Evolutionary conservation across 2,888 invertebrate species (phyloP).

Genomic region (Bimastos eiseni): DNA sequence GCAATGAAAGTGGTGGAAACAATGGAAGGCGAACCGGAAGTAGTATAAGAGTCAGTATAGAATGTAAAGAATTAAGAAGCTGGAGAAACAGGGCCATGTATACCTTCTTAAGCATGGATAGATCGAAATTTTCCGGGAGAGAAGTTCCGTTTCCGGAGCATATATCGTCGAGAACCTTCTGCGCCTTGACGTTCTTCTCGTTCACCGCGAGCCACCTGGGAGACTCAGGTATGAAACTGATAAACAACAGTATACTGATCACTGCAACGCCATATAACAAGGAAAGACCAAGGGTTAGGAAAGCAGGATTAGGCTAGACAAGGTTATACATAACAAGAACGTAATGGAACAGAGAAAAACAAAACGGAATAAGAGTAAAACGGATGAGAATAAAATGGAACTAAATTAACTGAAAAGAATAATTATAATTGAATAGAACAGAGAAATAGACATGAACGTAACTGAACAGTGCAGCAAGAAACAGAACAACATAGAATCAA

Average conservation of each 20-base stretch:
- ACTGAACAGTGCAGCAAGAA: too few species aligned
- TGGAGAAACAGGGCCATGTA: neutral
- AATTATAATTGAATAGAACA: too few species aligned
- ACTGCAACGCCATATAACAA: neutral
- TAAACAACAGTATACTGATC: neutral
- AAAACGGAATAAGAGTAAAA: too few species aligned
- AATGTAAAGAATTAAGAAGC: neutral
- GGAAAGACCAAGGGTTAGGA: neutral
- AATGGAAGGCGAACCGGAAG: neutral
- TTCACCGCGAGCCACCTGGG: slow-evolving; percentile 37
- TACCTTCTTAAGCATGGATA: neutral
- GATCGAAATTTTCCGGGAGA: slow-evolving; percentile 32
- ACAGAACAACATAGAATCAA: too few species aligned
- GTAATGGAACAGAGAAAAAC: too few species aligned
- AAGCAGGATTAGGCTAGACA: neutral
- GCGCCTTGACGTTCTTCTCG: slow-evolving; percentile 31
- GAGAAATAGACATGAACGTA: too few species aligned
- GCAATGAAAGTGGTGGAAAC: neutral
- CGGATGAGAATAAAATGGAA: too few species aligned
- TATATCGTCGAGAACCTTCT: slow-evolving; percentile 32
- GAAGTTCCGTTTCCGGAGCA: slow-evolving; percentile 29
- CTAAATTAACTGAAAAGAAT: too few species aligned
- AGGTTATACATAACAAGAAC: neutral
- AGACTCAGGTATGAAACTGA: slow-evolving; percentile 39
- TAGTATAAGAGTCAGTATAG: neutral